Evolutionary conservation across 2,797 vertebrate species (phyloP), one percentile per base, ranked within the genome.

Genomic region (Danio aesculapii): DNA sequence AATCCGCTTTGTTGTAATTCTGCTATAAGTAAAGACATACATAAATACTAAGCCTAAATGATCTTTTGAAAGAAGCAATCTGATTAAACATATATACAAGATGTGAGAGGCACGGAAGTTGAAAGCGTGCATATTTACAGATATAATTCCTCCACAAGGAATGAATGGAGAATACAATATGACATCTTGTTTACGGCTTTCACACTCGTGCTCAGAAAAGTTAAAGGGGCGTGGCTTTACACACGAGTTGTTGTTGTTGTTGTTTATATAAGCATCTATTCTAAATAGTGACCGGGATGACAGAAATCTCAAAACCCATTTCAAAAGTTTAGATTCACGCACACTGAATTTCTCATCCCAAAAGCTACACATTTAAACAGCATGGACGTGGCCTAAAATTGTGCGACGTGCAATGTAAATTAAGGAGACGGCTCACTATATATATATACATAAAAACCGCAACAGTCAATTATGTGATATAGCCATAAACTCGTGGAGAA

Each of bases 141-240:
- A 16, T 8, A 10, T 17, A 4, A 55, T 55, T 4, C 30, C n/a
- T n/a, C 9, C 49, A 53, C 53, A 12, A 17, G 30, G n/a, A 55
- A 19, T 17, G n/a, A 71, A n/a, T 5, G 4, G 21, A 52, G 21
- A 43, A 6, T 9, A 47, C n/a, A 49, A 30, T 30, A 68, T 39
- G 13, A 6, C 50, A 71, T 44, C 11, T 57, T 57, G 39, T 55
- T 13, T 4, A 47, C 11, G 55, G 5, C 17, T 73, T 55, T 47
- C 17, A 73, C 58, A 73, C 8, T 21, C 10, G 6, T 13, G 5
- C 21, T 49, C 2, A 6, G 49, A 67, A 78, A 79, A 81, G 78
- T 81, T 84, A 53, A 83, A 85, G 85, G 86, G 86, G 86, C 86
- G 86, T 86, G 86, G 74, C 79, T 79, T 55, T 55, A 43, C 64